These are phyloP conservation scores for Microchrysa polita DNA, from an alignment of 2,888 invertebrate genomes.

Conservation along the genomic window DNA sequence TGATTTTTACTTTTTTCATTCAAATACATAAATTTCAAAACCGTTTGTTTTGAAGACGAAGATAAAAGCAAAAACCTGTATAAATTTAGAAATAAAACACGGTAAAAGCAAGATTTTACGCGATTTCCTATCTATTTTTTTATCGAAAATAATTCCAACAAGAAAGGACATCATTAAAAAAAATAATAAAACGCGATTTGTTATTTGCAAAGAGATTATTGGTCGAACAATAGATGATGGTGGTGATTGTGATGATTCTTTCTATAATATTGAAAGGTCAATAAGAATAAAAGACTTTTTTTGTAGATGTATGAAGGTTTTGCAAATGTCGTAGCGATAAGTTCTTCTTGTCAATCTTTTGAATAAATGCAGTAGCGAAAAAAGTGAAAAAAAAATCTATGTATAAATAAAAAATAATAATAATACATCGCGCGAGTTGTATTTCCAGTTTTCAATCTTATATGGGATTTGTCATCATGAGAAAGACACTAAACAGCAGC, in stretches of 20 bases:
- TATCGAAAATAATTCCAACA: background rate
- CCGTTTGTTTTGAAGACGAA: no score
- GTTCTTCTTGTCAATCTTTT: slow-evolving; percentile 2
- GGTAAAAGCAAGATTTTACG: no score
- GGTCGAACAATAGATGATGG: background rate
- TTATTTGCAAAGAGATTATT: slow-evolving; percentile 4
- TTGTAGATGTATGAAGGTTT: no score
- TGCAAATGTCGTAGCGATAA: background rate
- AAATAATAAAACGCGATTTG: background rate
- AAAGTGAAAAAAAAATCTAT: background rate
- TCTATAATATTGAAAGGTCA: slow-evolving; percentile 2
- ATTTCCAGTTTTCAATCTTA: no score
- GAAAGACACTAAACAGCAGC: no score
- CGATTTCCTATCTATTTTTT: background rate
- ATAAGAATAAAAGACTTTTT: background rate
- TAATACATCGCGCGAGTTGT: background rate
- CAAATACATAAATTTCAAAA: no score
- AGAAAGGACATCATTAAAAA: background rate
- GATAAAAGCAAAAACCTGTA: no score
- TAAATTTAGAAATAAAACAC: no score
- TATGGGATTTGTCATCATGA: no score
- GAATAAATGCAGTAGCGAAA: background rate
- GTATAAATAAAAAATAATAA: background rate
- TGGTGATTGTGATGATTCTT: no score
- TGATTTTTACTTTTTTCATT: no score